Evolutionary conservation across 2,797 vertebrate genomes (phyloP).

Genomic region (Catharus ustulatus): DNA sequence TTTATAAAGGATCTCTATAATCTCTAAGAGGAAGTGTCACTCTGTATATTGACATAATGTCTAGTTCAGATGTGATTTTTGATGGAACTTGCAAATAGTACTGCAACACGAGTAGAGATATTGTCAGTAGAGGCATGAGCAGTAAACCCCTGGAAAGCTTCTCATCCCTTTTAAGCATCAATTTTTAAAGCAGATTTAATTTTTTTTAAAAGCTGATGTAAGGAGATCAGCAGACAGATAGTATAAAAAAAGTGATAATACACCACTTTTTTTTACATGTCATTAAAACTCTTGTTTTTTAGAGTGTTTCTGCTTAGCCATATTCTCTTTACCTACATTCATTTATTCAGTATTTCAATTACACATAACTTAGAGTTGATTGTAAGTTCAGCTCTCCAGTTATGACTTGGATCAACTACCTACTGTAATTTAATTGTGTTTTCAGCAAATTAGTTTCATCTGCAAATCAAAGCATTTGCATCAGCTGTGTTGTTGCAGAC

Average conservation of each 20-base stretch:
- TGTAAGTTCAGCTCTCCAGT: not conserved
- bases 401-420: not conserved
- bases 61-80: not conserved
- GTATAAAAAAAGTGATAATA: not conserved
- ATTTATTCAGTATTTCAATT: not conserved
- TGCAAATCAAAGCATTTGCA: not conserved
- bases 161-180: not conserved
- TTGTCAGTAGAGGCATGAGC: not conserved
- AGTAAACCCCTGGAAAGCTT: not conserved
- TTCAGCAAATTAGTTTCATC: not conserved
- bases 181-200: not conserved
- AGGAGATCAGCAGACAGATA: not conserved
- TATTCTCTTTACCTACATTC: not conserved
- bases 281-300: not conserved
- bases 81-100: not conserved
- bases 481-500: not conserved
- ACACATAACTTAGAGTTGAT: not conserved
- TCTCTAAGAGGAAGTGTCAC: not conserved
- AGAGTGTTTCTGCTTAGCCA: not conserved
- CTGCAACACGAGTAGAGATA: not conserved
- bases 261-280: not conserved
- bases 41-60: not conserved
- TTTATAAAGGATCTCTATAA: not conserved
- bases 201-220: not conserved
- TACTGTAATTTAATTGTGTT: not conserved